These are phyloP conservation scores for Euglossa dilemma DNA, from an alignment of 1,140 invertebrate genomes.

Conservation along the genomic window DNA sequence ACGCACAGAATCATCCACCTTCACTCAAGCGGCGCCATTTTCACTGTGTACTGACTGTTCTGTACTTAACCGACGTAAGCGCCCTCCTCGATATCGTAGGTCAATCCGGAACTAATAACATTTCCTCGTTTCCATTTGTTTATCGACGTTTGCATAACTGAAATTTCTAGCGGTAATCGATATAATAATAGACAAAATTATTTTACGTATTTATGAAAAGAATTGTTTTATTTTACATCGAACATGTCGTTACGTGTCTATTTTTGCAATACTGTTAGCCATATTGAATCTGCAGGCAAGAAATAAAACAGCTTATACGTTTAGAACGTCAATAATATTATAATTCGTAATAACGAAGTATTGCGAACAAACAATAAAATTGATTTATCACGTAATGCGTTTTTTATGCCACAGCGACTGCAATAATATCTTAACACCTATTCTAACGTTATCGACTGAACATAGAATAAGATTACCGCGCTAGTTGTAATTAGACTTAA, in stretches of 20 bases:
- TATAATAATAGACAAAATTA: background rate
- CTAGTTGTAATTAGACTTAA: too few relatives aligned
- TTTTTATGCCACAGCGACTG: too few relatives aligned
- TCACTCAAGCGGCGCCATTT: constrained; percentile 79
- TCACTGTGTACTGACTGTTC: constrained; percentile 62
- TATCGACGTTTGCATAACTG: background rate
- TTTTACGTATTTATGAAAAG: background rate
- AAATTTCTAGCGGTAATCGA: background rate
- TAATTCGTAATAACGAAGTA: too few relatives aligned
- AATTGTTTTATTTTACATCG: background rate
- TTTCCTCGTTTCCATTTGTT: background rate
- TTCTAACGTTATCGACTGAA: too few relatives aligned
- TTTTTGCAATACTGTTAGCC: background rate
- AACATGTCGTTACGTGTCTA: background rate
- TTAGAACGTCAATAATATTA: too few relatives aligned
- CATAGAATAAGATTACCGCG: too few relatives aligned
- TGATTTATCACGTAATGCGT: too few relatives aligned
- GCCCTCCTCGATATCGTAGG: background rate
- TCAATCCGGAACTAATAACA: constrained; percentile 1
- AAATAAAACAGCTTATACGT: too few relatives aligned
- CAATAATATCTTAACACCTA: too few relatives aligned
- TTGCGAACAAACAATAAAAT: too few relatives aligned
- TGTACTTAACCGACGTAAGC: background rate
- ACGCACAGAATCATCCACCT: constrained; percentile 71
- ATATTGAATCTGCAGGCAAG: background rate